Base-by-base conservation (phyloP, 2,113 vertebrate species). In the Esox niger region DNA sequence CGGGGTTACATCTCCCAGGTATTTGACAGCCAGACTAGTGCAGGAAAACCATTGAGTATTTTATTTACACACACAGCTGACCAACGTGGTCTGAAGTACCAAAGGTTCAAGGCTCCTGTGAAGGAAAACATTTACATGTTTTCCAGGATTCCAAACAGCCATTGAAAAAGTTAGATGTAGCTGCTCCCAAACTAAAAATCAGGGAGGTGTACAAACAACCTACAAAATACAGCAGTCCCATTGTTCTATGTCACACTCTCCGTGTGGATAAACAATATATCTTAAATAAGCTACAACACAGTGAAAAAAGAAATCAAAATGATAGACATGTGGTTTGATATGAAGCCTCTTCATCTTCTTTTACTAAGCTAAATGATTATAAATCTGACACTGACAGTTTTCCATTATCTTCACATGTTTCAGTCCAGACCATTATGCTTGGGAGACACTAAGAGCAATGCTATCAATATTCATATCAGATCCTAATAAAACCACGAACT, bases 381-480 rank as follows among this genome's bases (percentile, higher is more conserved):
- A 86, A 77, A 27, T 68, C 38, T 1, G 59, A 11, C 58, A 62
- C 8, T 13, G 56, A 38, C 7, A 17, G 35, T 65, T 11, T 1
- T 82, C 83, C 49, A 82, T 85, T 83, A 73, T 72, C 30, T 20
- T 23, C 26, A 43, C 52, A 54, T 64, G 77, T 67, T 64, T 64
- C 64, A 72, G 70, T 76, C 71, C 64, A 72, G 70, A 77, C 72
- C 67, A 66, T 75, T 56, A 8, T 71, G 69, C 73, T 79, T 63
- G 38, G 43, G 74, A 61, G 79, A 20, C 43, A 38, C 38, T 25
- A 52, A 33, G 52, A 83, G 76, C 55, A 78, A 64, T 54, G 64
- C 62, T 82, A 85, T 90, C 79, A 88, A 85, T 89, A 90, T 91
- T 87, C 82, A 89, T 81, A 60, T 68, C 0, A 70, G 70, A 74